Conservation (phyloP, 2,888 invertebrate species). For the Lepidonotus clava region DNA sequence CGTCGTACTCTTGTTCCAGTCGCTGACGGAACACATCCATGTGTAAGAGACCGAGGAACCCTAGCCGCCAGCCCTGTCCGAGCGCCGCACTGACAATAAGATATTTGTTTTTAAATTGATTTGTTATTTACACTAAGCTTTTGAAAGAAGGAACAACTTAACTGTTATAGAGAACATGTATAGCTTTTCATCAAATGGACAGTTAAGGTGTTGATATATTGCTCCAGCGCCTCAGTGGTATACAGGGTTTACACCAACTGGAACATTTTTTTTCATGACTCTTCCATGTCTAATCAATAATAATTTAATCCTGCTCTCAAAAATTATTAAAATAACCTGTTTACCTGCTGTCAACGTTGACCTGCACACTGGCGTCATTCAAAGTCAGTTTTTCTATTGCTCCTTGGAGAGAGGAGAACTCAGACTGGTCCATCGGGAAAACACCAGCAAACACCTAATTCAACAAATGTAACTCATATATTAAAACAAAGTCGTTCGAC, state of each 20-base stretch:
- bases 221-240: no score
- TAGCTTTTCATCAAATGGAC: no score
- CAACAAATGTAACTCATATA: no score
- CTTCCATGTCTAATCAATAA: no score
- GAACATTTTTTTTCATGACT: no score
- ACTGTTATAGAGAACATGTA: not conserved
- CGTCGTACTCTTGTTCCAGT: conserved; percentile 82
- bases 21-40: conserved; percentile 83
- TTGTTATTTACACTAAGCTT: not conserved
- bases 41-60: conserved; percentile 82
- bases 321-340: no score
- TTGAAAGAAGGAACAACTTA: not conserved
- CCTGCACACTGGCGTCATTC: conserved; percentile 95
- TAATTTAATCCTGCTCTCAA: no score
- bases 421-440: conserved; percentile 94
- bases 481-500: no score
- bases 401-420: conserved; percentile 86
- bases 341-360: conserved; percentile 90
- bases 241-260: no score
- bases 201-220: no score
- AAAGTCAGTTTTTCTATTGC: conserved; percentile 95
- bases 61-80: conserved; percentile 82
- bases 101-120: not conserved
- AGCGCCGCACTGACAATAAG: conserved; percentile 80
- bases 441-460: conserved; percentile 89